Percentiles rank a stretch among this genome's conserved stretches.
Conservation (phyloP, 2,888 invertebrate species). For the Choristoneura rosaceana region DNA sequence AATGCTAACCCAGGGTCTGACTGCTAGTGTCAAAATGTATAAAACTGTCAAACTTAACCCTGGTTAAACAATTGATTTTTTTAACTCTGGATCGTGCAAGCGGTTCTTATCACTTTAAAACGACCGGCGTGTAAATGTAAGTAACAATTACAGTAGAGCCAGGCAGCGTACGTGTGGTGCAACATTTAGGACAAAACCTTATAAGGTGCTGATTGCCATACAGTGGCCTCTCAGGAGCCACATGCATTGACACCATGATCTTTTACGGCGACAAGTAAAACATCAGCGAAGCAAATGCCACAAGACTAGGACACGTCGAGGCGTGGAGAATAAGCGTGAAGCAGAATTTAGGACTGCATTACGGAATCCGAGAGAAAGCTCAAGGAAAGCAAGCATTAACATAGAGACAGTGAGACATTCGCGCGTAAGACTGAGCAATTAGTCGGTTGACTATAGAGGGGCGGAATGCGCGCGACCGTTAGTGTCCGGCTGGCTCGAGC, state of each 20-base stretch:
- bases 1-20: too few species aligned
- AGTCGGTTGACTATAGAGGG: slow-evolving; percentile 63
- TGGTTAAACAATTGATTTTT: too few species aligned
- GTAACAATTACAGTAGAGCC: slow-evolving; percentile 52
- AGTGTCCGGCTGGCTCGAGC: slow-evolving; percentile 70
- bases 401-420: slow-evolving; percentile 41
- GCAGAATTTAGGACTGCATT: slow-evolving; percentile 26
- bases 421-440: slow-evolving; percentile 71
- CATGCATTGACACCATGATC: slow-evolving; percentile 22
- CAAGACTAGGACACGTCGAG: slow-evolving; percentile 13
- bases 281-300: slow-evolving; percentile 14
- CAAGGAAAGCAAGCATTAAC: slow-evolving; percentile 43
- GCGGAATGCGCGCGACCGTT: slow-evolving; percentile 80
- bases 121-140: slow-evolving; percentile 30
- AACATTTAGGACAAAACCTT: slow-evolving; percentile 57
- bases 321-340: slow-evolving; percentile 30
- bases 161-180: slow-evolving; percentile 38
- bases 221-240: slow-evolving; percentile 35
- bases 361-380: slow-evolving; percentile 43
- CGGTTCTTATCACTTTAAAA: slow-evolving; percentile 45
- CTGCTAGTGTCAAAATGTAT: too few species aligned
- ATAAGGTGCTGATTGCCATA: slow-evolving; percentile 51
- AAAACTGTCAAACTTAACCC: too few species aligned
- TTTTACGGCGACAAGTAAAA: slow-evolving; percentile 13
- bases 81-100: too few species aligned